A percentile compares a stretch with the other conserved stretches of the same genome.
Evolutionary conservation across 2,797 vertebrate genomes (phyloP).

Genomic region (Calcarius lapponicus): DNA sequence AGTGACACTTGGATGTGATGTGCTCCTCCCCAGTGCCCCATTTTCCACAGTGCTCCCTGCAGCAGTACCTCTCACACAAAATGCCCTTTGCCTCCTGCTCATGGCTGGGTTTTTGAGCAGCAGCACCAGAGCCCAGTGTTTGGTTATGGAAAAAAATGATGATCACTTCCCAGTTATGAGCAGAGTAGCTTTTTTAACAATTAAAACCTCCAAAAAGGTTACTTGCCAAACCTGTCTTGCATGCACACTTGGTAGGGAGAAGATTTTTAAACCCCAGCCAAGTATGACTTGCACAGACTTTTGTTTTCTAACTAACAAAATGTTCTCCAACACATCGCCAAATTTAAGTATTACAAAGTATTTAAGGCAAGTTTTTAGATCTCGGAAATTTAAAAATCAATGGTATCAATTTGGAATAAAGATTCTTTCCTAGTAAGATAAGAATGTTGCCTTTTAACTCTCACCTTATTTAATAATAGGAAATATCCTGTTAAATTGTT

Average conservation of each 20-base stretch:
- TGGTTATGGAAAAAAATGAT: neutral
- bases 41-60: neutral
- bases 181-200: neutral
- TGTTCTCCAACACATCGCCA: neutral
- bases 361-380: neutral
- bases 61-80: neutral
- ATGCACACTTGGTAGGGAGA: neutral
- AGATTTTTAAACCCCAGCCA: neutral
- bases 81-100: neutral
- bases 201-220: neutral
- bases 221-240: neutral
- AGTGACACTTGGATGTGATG: neutral
- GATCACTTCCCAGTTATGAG: neutral
- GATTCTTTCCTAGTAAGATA: neutral
- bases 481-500: neutral
- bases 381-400: neutral
- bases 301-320: neutral
- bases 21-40: neutral
- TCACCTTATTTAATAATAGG: neutral
- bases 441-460: neutral
- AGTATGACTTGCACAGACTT: neutral
- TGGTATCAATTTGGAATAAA: neutral
- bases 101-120: neutral
- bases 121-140: neutral
- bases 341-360: neutral